Evolutionary conservation across 2,888 invertebrate genomes (phyloP).

Genomic region (Volucella inanis): DNA sequence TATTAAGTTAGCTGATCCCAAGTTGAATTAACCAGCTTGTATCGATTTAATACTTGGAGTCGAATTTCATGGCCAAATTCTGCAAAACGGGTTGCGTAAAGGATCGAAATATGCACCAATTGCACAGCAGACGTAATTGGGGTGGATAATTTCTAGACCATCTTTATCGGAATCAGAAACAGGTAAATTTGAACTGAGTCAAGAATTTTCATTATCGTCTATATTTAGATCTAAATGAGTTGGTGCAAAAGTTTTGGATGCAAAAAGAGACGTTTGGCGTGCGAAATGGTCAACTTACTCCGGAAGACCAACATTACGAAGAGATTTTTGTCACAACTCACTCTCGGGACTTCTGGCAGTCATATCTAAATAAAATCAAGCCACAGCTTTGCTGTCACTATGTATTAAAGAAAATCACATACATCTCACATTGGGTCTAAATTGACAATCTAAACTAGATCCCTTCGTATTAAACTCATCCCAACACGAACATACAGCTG

Average conservation of each 20-base stretch:
- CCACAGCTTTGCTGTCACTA: too few relatives aligned
- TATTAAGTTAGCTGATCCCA: too few relatives aligned
- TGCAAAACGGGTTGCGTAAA: too few relatives aligned
- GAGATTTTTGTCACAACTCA: constrained; percentile 3
- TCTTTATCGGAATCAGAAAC: background rate
- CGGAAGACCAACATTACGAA: constrained; percentile 2
- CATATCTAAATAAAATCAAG: too few relatives aligned
- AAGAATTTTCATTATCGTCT: background rate
- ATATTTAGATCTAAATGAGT: background rate
- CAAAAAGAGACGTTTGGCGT: background rate
- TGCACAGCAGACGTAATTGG: background rate
- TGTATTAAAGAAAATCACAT: too few relatives aligned
- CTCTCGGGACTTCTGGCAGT: background rate
- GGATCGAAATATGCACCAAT: background rate
- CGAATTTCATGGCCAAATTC: background rate
- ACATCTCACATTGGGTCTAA: too few relatives aligned
- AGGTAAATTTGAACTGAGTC: background rate
- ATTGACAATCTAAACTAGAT: too few relatives aligned
- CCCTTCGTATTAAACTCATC: too few relatives aligned
- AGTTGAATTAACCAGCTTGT: too few relatives aligned
- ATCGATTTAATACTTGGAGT: too few relatives aligned
- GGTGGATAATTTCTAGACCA: background rate
- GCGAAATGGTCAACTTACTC: background rate
- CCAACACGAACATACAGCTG: too few relatives aligned
- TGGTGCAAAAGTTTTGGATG: background rate